Evolutionary conservation across 2,113 vertebrate genomes (phyloP).

Genomic region (Ameiurus melas): DNA sequence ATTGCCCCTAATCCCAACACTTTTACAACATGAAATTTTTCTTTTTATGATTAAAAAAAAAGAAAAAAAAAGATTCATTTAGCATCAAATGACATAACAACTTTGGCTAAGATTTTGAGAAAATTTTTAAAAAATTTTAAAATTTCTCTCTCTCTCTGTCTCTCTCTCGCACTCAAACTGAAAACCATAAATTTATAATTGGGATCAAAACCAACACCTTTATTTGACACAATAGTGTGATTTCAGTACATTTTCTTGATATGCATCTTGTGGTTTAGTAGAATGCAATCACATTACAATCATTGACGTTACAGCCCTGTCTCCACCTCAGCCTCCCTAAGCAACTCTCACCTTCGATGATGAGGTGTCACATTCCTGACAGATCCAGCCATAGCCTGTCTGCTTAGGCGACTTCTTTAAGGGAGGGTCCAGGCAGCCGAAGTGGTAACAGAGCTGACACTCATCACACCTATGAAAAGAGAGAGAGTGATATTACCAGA

Average conservation of each 20-base stretch:
- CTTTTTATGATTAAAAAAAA: not conserved
- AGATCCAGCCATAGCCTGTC: conserved; percentile 98
- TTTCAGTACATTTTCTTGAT: not conserved
- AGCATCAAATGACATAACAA: not conserved
- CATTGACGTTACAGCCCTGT: not conserved
- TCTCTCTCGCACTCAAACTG: not conserved
- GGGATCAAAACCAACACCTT: not conserved
- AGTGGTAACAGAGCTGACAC: conserved; percentile 96
- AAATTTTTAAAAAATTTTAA: not conserved
- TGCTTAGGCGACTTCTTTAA: conserved; percentile 98
- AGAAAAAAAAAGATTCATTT: not conserved
- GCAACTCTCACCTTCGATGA: conserved; percentile 89
- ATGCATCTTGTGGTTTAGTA: not conserved
- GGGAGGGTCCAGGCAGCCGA: conserved; percentile 97
- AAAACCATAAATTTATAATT: not conserved
- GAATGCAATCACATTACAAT: not conserved
- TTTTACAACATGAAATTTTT: not conserved
- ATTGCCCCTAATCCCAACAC: not conserved
- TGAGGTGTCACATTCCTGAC: conserved; percentile 96
- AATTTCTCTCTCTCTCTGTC: not conserved
- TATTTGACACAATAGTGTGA: not conserved
- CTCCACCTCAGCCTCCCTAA: conserved; percentile 16
- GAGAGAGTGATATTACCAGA: conserved; percentile 52
- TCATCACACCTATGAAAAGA: conserved; percentile 88
- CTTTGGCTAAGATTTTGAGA: not conserved